phyloP scores from a whole-genome alignment of 2,888 invertebrate genomes.

The Molorchus minor region DNA sequence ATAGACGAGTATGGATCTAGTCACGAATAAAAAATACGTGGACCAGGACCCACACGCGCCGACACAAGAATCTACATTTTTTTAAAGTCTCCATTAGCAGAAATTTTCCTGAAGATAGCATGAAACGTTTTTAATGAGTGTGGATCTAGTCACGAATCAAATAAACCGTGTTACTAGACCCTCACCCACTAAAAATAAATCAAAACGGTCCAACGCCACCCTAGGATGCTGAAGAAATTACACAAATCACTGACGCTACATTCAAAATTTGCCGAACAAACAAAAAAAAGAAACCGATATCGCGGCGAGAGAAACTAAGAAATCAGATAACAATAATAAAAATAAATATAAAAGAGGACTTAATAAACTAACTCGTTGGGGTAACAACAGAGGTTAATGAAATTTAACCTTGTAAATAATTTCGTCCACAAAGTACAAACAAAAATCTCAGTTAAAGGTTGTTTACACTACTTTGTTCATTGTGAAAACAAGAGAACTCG shows the following conservation, averaged over 20 bases:
- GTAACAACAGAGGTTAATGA: conserved; percentile 44
- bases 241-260: conserved; percentile 37
- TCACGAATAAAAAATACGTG: conserved; percentile 73
- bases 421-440: conserved; percentile 37
- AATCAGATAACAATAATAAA: conserved; percentile 20
- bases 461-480: conserved; percentile 54
- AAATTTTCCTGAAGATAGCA: conserved; percentile 32
- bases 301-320: conserved; percentile 21
- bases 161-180: conserved; percentile 73
- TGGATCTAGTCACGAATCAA: conserved; percentile 84
- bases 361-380: conserved; percentile 35
- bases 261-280: conserved; percentile 29
- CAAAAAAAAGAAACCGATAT: conserved; percentile 30
- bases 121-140: conserved; percentile 78
- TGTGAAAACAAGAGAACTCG: conserved; percentile 31
- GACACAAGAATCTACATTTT: conserved; percentile 66
- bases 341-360: conserved; percentile 30
- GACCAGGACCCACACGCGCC: conserved; percentile 84
- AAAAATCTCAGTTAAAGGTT: conserved; percentile 50
- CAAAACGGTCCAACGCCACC: conserved; percentile 32
- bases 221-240: conserved; percentile 18
- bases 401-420: conserved; percentile 48
- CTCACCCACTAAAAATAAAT: conserved; percentile 71
- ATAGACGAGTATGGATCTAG: conserved; percentile 93
- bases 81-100: neutral